Percentiles rank a stretch among this genome's conserved stretches.
These are phyloP conservation scores for Diplodus sargus DNA, from an alignment of 2,797 vertebrate species.

Conservation along the genomic window DNA sequence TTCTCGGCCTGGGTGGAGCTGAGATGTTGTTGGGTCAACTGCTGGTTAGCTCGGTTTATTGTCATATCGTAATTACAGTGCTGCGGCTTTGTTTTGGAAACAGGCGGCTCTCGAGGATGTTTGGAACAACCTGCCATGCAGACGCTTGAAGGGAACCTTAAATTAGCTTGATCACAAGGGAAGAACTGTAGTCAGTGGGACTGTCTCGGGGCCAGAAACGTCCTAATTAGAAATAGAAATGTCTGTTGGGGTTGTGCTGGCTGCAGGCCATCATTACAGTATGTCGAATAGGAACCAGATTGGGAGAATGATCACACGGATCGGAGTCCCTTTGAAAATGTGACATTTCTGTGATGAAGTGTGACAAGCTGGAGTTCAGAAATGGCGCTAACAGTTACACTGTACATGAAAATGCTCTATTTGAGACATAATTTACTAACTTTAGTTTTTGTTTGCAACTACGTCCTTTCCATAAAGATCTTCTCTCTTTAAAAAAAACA, in stretches of 20 bases:
- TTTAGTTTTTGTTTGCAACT: background rate
- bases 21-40: constrained; percentile 53
- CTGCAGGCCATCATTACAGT: constrained; percentile 46
- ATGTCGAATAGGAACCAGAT: constrained; percentile 57
- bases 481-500: background rate
- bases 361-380: constrained; percentile 50
- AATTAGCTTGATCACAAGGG: constrained; percentile 71
- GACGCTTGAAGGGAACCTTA: constrained; percentile 59
- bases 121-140: constrained; percentile 65
- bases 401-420: constrained; percentile 36
- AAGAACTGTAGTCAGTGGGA: constrained; percentile 38
- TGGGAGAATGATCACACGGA: constrained; percentile 54
- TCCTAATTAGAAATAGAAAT: constrained; percentile 70
- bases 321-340: constrained; percentile 49
- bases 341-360: constrained; percentile 57
- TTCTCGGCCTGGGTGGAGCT: constrained; percentile 48
- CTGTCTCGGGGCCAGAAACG: constrained; percentile 49
- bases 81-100: constrained; percentile 74
- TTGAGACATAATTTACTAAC: background rate
- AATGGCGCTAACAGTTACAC: constrained; percentile 10
- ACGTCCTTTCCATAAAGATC: background rate
- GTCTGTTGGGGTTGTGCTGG: constrained; percentile 52
- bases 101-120: constrained; percentile 62
- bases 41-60: constrained; percentile 64
- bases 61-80: constrained; percentile 71